Base-by-base conservation (phyloP, 2,113 vertebrate genomes). In the Callopanchax toddi region DNA sequence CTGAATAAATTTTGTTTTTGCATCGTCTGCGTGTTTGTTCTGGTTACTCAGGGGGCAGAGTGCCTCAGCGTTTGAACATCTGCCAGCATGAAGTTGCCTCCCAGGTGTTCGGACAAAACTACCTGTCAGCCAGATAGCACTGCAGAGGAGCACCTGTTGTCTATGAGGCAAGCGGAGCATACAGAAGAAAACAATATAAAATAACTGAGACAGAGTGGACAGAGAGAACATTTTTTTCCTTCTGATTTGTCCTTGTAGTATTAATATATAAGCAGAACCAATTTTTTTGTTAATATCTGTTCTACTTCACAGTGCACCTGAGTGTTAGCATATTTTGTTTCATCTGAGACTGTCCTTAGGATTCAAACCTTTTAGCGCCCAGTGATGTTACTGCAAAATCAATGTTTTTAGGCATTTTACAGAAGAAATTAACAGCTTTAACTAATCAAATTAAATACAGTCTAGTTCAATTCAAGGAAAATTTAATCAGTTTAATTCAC, bases 41-140 rank as follows among this genome's bases (percentile, higher is more conserved):
- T 50, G 48, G 22, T 50, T 50, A 50, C 48, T 50, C 23, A 23
- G 48, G 48, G 48, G 45, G 21, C 20, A 22, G 13, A 23, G 22
- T 49, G 46, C n/a, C 23, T 50, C 15, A 17, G 23, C 23, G 18
- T 50, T 50, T 25, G 48, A 50, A 50, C 12, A 48, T 22, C 21
- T 15, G 13, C 21, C 23, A 29, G 23, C 25, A 23, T 50, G 48
- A 50, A 50, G 23, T 23, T 50, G 48, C 23, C 48, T 50, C 23
- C 23, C 48, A 26, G 23, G 15, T 29, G 23, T 26, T 25, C 15
- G 15, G 48, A 50, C 23, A 26, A 48, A 48, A 48, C 45, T 26
- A 50, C 23, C 23, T 21, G 25, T 17, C 48, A 50, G 48, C 48
- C 23, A 9, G 48, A 15, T 50, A 10, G 5, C 23, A 26, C 23